A percentile compares a stretch with the other conserved stretches of the same genome.
Evolutionary conservation across 2,113 vertebrate species (phyloP).

Genomic region (Ardeotis arabs): DNA sequence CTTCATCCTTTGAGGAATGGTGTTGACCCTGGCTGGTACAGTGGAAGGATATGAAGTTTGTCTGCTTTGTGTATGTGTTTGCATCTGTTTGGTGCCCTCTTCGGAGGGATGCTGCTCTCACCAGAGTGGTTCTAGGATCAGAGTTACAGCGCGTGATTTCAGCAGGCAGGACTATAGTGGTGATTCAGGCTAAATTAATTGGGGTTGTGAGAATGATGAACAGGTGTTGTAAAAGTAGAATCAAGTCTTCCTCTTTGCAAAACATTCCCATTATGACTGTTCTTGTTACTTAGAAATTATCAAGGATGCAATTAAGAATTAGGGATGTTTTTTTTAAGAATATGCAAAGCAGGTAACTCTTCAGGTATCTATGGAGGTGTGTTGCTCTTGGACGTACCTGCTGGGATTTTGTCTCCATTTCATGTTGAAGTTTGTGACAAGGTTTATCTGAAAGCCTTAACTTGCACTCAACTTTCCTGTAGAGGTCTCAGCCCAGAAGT

Average conservation of each 20-base stretch:
- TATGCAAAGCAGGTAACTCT: neutral
- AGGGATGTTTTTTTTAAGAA: neutral
- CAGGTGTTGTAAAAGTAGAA: neutral
- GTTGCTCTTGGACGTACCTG: neutral
- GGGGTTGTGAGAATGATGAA: neutral
- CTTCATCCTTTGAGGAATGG: neutral
- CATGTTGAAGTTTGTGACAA: neutral
- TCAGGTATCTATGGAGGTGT: neutral
- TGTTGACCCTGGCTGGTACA: accelerated
- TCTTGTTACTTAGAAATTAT: neutral
- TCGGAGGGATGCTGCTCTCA: neutral
- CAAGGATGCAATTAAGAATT: neutral
- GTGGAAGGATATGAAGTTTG: neutral
- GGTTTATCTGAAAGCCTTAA: neutral
- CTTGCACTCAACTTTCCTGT: neutral
- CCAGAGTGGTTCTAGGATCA: neutral
- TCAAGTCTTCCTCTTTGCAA: neutral
- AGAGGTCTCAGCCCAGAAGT: neutral
- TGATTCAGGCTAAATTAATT: neutral
- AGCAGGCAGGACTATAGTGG: neutral
- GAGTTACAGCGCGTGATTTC: neutral
- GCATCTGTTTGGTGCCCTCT: neutral
- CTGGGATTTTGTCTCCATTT: neutral
- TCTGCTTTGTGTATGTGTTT: neutral
- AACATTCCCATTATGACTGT: neutral